A percentile compares a stretch with the other conserved stretches of the same genome.
These are phyloP conservation scores for Megathymus violae DNA, from an alignment of 1,140 invertebrate genomes.

Conservation along the genomic window DNA sequence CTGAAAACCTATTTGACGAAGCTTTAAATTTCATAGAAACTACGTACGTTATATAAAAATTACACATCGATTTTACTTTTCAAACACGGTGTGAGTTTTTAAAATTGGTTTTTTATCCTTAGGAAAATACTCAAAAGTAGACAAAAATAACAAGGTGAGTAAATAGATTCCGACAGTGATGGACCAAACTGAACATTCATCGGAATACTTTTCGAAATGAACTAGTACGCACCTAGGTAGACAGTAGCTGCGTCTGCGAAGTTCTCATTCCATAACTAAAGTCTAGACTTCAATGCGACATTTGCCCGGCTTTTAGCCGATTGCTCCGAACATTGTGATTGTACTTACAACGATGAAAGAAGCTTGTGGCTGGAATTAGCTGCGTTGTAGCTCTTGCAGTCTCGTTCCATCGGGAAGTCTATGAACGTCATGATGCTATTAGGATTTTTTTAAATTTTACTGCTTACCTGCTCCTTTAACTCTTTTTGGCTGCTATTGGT, in stretches of 20 bases:
- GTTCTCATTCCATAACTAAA: constrained; percentile 6
- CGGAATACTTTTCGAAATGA: not conserved
- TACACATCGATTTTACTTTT: too few species aligned
- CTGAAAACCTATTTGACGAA: too few species aligned
- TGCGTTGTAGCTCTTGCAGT: constrained; percentile 1
- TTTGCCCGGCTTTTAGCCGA: constrained; percentile 6
- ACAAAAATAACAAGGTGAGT: not conserved
- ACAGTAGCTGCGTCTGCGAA: constrained; percentile 4
- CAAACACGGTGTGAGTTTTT: too few species aligned
- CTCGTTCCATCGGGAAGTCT: not conserved
- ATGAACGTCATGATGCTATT: not conserved
- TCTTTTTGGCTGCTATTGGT: too few species aligned
- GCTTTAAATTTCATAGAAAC: too few species aligned
- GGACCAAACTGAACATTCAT: not conserved
- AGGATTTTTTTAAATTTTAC: too few species aligned
- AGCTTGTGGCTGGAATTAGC: constrained; percentile 10
- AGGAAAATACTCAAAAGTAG: too few species aligned
- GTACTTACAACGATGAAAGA: not conserved
- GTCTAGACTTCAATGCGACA: constrained; percentile 1
- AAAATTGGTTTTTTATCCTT: too few species aligned
- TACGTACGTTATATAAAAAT: too few species aligned
- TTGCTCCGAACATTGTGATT: constrained; percentile 16
- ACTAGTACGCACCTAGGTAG: not conserved
- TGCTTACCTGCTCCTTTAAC: too few species aligned
- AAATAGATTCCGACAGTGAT: not conserved